These are phyloP conservation scores for Ochropacha duplaris DNA, from an alignment of 2,888 invertebrate genomes.

Conservation along the genomic window DNA sequence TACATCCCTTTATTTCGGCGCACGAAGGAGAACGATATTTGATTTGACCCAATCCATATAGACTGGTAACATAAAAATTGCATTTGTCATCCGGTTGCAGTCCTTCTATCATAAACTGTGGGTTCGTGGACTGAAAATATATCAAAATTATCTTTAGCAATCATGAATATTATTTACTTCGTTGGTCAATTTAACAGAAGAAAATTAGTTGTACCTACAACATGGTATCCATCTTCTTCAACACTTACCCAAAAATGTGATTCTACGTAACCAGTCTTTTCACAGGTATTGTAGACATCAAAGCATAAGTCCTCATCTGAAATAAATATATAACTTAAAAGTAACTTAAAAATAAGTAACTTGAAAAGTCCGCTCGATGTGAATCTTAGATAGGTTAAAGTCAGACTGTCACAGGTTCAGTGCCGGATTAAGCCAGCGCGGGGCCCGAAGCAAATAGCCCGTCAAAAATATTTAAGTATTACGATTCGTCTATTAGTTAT, in stretches of 20 bases:
- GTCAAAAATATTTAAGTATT: too few species aligned
- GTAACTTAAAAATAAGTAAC: too few species aligned
- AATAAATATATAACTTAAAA: not conserved
- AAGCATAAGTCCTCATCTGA: slow-evolving; percentile 30
- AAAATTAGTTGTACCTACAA: not conserved
- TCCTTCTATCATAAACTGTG: slow-evolving; percentile 20
- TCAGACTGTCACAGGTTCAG: too few species aligned
- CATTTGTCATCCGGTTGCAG: slow-evolving; percentile 44
- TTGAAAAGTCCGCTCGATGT: too few species aligned
- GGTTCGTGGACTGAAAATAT: slow-evolving; percentile 39
- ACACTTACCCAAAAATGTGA: slow-evolving; percentile 39
- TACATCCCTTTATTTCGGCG: slow-evolving; percentile 21
- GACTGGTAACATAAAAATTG: slow-evolving; percentile 37
- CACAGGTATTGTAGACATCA: slow-evolving; percentile 39
- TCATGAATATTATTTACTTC: too few species aligned
- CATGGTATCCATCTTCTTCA: too few species aligned
- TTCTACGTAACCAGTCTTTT: slow-evolving; percentile 12
- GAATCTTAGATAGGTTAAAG: too few species aligned
- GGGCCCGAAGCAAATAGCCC: too few species aligned
- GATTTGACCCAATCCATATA: slow-evolving; percentile 35
- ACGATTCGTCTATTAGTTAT: too few species aligned
- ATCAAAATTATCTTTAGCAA: not conserved
- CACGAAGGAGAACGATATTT: slow-evolving; percentile 44
- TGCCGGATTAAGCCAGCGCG: too few species aligned
- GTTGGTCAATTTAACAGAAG: not conserved